These are phyloP conservation scores for Bovichtus diacanthus DNA, from an alignment of 2,797 vertebrate species.

Conservation along the genomic window DNA sequence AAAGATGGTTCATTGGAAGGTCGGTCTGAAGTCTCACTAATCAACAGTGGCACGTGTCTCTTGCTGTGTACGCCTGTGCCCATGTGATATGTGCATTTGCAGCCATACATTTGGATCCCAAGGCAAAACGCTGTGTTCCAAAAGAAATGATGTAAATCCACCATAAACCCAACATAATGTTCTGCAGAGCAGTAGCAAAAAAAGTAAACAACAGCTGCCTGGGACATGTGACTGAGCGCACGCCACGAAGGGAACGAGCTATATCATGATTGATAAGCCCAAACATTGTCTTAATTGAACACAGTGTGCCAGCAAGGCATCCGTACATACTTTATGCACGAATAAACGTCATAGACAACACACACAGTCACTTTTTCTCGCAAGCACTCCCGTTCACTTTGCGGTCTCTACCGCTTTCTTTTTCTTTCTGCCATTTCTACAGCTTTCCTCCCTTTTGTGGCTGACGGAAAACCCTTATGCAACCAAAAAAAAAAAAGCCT, in stretches of 20 bases:
- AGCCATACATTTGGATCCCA: not conserved
- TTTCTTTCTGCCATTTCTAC: not conserved
- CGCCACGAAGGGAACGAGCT: conserved; percentile 58
- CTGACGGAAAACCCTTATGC: conserved; percentile 52
- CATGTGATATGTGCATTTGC: not conserved
- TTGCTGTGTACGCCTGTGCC: not conserved
- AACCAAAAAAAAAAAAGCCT: conserved; percentile 64
- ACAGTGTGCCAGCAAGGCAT: conserved; percentile 50
- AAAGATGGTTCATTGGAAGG: conserved; percentile 8
- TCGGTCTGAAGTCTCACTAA: conserved; percentile 17
- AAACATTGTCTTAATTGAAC: conserved; percentile 75
- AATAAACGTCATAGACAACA: conserved; percentile 1
- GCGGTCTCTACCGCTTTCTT: not conserved
- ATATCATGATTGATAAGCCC: conserved; percentile 79
- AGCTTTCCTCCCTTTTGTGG: conserved; percentile 11
- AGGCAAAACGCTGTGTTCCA: not conserved
- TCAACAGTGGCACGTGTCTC: conserved; percentile 1
- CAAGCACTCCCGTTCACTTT: not conserved
- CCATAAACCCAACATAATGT: conserved; percentile 20
- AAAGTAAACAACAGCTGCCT: conserved; percentile 59
- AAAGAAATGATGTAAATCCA: conserved; percentile 14
- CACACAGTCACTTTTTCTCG: not conserved
- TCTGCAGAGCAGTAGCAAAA: conserved; percentile 15
- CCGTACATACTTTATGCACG: conserved; percentile 5
- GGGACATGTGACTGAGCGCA: conserved; percentile 63